Base-by-base conservation (phyloP, 2,797 vertebrate genomes). In the Atherinosoma microstoma region DNA sequence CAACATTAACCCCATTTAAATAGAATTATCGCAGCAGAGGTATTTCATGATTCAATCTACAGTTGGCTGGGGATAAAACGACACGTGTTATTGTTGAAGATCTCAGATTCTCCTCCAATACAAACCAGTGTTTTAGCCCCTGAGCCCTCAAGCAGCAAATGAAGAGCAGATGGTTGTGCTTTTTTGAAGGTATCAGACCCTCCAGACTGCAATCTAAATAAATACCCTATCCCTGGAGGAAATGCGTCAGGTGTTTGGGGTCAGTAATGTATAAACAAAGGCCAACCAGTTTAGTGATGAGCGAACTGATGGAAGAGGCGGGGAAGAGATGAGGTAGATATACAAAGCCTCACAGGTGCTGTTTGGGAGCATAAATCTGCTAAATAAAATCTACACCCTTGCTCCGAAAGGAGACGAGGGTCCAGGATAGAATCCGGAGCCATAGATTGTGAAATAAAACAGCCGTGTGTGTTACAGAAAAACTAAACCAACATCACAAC, bases 131-230 rank as follows among this genome's bases (percentile, higher is more conserved):
- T 87, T 92, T 89, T 64, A 89, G 89, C 86, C 70, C 70, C 58
- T 73, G 85, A 91, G 91, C 86, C 64, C 89, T 87, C 9, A 68
- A 85, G 82, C 64, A 20, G 83, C 65, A 93, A 94, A 95, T 77
- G 87, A 92, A 72, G 83, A 93, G 90, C 94, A 95, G 94, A 94
- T 94, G 94, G 94, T 69, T 61, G 80, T 67, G 76, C 83, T 91
- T 91, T 27, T 84, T 75, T 89, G 84, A 90, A 83, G 80, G 80
- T 87, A 84, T 91, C 92, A 88, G 47, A 78, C 82, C 0, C 83
- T 88, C 62, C 88, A 92, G 88, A 93, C 90, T 84, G 81, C 84
- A 91, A 89, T 89, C 87, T 89, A 94, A 93, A 92, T 93, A 94
- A 94, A 94, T 89, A 92, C 76, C 78, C 76, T 74, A 73, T 80